Percentiles rank a stretch among this genome's conserved stretches.
phyloP scores from a whole-genome alignment of 2,888 invertebrate species.

The Catocala nupta region DNA sequence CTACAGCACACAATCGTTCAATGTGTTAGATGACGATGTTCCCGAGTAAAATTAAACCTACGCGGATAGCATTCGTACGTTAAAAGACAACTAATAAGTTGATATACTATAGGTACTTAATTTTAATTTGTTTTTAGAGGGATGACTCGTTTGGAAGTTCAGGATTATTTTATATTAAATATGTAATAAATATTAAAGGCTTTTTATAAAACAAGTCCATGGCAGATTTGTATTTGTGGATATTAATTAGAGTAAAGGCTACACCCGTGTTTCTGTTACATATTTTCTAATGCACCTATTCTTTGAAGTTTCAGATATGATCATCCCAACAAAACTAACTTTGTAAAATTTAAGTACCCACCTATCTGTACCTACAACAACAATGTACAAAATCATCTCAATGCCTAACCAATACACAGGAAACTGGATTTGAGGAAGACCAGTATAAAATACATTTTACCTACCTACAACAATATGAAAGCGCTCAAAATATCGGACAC shows the following conservation, averaged over 20 bases:
- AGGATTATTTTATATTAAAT: no score
- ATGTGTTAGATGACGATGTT: no score
- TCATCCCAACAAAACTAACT: conserved; percentile 14
- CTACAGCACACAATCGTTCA: no score
- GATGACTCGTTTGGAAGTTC: no score
- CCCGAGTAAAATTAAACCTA: no score
- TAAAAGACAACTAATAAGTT: no score
- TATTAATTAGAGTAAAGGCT: conserved; percentile 9
- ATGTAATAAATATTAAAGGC: no score
- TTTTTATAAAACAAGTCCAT: no score
- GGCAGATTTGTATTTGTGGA: not conserved
- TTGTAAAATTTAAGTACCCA: conserved; percentile 26
- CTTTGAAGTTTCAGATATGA: conserved; percentile 8
- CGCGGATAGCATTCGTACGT: no score
- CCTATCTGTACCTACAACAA: conserved; percentile 19
- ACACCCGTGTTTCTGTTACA: conserved; percentile 21
- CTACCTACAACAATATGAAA: not conserved
- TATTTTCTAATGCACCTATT: conserved; percentile 21
- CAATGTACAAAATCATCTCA: conserved; percentile 16
- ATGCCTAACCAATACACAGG: not conserved
- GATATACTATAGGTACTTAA: no score
- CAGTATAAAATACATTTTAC: not conserved
- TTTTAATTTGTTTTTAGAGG: no score
- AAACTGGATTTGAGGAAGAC: not conserved
- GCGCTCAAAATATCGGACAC: no score